These are phyloP conservation scores for Saccostrea glomerata DNA, from an alignment of 1,140 invertebrate genomes.

Conservation along the genomic window DNA sequence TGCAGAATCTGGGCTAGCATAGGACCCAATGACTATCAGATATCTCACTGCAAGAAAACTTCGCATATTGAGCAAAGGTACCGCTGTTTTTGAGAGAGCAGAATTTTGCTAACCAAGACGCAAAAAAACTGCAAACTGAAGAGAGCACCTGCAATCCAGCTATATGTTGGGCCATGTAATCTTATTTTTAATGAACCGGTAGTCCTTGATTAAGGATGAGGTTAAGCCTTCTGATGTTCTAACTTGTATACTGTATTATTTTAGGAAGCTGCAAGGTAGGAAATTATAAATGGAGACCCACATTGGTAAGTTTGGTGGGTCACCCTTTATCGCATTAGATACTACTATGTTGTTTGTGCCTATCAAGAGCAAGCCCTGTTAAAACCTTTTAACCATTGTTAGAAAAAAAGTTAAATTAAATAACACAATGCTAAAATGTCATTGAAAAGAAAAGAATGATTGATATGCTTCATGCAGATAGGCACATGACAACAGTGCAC, in stretches of 20 bases:
- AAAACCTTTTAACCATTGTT: neutral
- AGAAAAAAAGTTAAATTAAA: neutral
- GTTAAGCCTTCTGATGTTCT: neutral
- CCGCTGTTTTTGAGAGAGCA: neutral
- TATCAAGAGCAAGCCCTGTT: neutral
- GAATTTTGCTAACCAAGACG: neutral
- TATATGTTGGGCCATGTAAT: neutral
- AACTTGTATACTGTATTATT: neutral
- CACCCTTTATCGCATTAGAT: neutral
- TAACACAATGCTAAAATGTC: neutral
- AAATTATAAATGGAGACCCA: neutral
- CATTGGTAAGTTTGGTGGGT: neutral
- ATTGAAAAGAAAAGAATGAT: neutral
- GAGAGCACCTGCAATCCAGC: neutral
- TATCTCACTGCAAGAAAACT: no score
- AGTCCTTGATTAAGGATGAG: neutral
- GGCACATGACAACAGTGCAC: conserved; percentile 24
- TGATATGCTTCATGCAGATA: conserved; percentile 23
- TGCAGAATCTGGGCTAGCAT: no score
- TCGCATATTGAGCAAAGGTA: no score
- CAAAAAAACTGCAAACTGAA: neutral
- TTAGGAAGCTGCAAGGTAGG: neutral
- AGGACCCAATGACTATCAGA: no score
- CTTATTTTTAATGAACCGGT: no score
- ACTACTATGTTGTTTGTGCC: conserved; percentile 27